Evolutionary conservation across 2,797 vertebrate genomes (phyloP).

Genomic region (Acrocephalus scirpaceus): DNA sequence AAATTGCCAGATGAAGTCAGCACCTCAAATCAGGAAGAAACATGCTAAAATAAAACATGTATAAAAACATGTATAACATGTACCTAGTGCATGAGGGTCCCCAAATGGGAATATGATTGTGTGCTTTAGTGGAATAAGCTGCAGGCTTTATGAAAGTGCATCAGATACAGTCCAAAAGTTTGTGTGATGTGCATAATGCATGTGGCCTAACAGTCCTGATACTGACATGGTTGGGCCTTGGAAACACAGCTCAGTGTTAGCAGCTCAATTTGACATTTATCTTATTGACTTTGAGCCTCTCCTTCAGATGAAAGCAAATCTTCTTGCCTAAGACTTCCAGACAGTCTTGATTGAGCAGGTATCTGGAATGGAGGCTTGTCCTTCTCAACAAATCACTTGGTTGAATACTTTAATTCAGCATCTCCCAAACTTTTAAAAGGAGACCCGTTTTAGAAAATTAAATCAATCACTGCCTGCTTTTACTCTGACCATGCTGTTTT

Average conservation of each 20-base stretch:
- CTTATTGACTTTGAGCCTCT: background rate
- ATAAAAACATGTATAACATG: background rate
- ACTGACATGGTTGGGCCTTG: background rate
- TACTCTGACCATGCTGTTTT: background rate
- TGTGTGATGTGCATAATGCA: background rate
- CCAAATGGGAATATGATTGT: background rate
- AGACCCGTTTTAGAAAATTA: background rate
- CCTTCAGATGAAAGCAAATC: background rate
- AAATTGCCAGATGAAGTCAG: background rate
- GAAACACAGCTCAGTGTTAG: background rate
- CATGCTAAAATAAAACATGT: background rate
- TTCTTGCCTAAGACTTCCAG: background rate
- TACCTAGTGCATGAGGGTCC: background rate
- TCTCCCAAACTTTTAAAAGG: background rate
- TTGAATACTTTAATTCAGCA: background rate
- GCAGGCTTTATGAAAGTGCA: background rate
- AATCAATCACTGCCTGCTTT: background rate
- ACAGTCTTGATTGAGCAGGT: background rate
- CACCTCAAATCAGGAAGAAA: background rate
- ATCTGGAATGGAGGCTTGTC: background rate
- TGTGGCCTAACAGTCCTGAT: background rate
- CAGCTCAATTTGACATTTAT: background rate
- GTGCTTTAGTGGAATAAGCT: background rate
- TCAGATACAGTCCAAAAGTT: background rate
- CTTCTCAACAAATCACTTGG: background rate